Base-by-base conservation (phyloP, 2,888 invertebrate species). In the Megamerina dolium region DNA sequence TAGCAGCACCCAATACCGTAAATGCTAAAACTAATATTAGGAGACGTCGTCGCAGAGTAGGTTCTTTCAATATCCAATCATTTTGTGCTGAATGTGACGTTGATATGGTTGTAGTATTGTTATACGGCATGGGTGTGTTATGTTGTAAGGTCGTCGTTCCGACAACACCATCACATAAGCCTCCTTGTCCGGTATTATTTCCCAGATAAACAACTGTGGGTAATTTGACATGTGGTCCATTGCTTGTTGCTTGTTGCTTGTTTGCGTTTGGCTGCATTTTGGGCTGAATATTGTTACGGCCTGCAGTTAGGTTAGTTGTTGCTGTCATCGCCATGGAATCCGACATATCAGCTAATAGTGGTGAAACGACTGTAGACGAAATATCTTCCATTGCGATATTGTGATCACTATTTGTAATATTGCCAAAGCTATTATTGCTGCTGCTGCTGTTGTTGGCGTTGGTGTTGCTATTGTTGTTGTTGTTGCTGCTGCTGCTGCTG, bases 1-100 rank as follows among this genome's bases (percentile, higher is more conserved):
- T 62, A 18, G 67, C 72, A 17, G 72, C 70, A 14, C 71, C 71
- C 34, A 71, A 58, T 14, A 71, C 66, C 31, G 63, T 66, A 43
- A 71, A 68, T 12, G 72, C 67, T 9, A 66, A 55, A 32, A 70
- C 72, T 56, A 70, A 53, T 17, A 69, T 48, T 5, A 70, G 47
- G 2, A 72, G 52, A 56, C 74, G 77, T 76, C 54, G 82, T 76
- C 50, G 85, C 80, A 43, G 74, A 81, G 77, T 82, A 77, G 69
- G 85, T 82, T 38, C 86, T 83, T 42, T 81, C 77, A 68, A 82
- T 80, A 68, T 46, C 59, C 63, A 65, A 31, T 68, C 63, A 10
- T 26, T 37, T 38, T 42, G 48, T 43, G 48, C 33, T 40, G 48
- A 37, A 12, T 41, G 41, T 20, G 43, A 43, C 34, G 35, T 27